Base-by-base conservation (phyloP, 2,888 invertebrate genomes). In the Unio delphinus region DNA sequence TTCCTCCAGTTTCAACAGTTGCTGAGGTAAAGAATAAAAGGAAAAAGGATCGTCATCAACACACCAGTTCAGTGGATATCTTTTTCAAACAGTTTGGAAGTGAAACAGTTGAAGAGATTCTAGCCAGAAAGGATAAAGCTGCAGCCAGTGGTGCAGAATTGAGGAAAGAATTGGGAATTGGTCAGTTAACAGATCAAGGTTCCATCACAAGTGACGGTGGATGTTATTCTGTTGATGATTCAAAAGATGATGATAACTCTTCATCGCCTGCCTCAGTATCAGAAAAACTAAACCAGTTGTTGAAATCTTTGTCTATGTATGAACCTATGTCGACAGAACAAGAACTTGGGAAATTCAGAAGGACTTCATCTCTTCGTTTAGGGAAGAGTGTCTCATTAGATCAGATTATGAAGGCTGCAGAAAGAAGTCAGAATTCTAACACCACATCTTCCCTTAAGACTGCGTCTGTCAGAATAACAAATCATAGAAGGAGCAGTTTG, bases 201-300 rank as follows among this genome's bases (percentile, higher is more conserved):
- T 45, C 45, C 45, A 45, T 11, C 45, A 15, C 45, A 45, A 45
- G 45, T 45, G 45, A 45, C 45, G 15, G 45, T 45, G 45, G 45
- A 15, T 45, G 45, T 45, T 45, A 45, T 45, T 45, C 45, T 15
- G 45, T 45, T 63, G 63, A 17, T 26, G 23, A 20, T 8, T 20
- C 55, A 55, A 63, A 63, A 26, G 63, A 23, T 20, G 63, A 63
- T 2, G 34, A 20, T 26, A 26, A 68, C 56, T 66, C 57, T 73
- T 80, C 81, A 67, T 86, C 85, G 6, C 87, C 87, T 6, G 83
- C 85, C 45, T 81, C 85, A n/a, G 85, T 87, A 34, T 85, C 84
- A 17, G 79, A 85, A 68, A 87, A 82, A 72, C 70, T 87, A 20
- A 83, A 83, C 78, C 80, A 74, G 58, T 75, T 87, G 61, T 69